Evolutionary conservation across 2,797 vertebrate species (phyloP).

Genomic region (Sphaeramia orbicularis): DNA sequence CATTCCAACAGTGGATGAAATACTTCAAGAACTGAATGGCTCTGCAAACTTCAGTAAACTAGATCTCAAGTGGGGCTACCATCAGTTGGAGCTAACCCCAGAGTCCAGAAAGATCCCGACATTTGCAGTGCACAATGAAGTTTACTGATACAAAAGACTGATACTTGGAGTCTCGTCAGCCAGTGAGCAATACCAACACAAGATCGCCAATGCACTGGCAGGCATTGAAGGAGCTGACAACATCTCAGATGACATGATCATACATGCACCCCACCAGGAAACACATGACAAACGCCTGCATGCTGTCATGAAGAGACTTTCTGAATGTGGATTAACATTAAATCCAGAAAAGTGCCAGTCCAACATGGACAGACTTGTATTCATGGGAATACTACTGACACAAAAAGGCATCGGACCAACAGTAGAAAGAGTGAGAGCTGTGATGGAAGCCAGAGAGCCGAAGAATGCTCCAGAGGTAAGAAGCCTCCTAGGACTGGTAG

Average conservation of each 20-base stretch:
- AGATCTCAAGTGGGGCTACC: constrained; percentile 20
- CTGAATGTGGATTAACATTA: constrained; percentile 15
- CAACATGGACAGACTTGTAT: constrained; percentile 35
- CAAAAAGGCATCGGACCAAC: too few species aligned
- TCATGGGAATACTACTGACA: too few species aligned
- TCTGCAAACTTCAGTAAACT: constrained; percentile 18
- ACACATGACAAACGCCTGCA: not conserved
- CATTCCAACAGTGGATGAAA: not conserved
- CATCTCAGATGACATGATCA: not conserved
- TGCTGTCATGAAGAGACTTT: not conserved
- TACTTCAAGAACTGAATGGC: constrained; percentile 12
- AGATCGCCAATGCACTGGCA: constrained; percentile 26
- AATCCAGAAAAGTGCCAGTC: constrained; percentile 47
- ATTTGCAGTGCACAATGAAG: constrained; percentile 44
- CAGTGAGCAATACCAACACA: constrained; percentile 38
- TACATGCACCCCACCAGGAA: constrained; percentile 1
- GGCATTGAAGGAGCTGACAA: constrained; percentile 15
- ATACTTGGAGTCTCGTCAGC: constrained; percentile 41
- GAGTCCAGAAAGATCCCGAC: constrained; percentile 32
- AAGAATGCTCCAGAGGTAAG: too few species aligned
- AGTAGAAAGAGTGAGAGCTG: too few species aligned
- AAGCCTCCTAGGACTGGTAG: too few species aligned
- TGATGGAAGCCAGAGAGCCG: too few species aligned
- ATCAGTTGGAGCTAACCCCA: constrained; percentile 25
- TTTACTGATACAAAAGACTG: constrained; percentile 27